Evolutionary conservation across 2,888 invertebrate species (phyloP).

Genomic region (Zele albiditarsus): DNA sequence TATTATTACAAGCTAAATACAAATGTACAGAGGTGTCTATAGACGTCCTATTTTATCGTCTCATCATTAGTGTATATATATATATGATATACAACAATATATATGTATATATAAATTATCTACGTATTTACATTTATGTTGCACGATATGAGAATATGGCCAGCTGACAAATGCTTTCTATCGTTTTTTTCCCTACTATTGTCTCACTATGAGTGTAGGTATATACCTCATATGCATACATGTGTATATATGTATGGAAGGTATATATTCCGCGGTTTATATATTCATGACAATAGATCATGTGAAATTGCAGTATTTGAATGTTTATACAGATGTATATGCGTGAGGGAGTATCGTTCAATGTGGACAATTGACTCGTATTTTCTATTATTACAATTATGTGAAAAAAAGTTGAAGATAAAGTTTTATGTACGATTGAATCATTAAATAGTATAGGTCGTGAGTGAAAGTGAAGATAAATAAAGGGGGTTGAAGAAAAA

Average conservation of each 20-base stretch:
- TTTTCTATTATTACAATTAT: neutral
- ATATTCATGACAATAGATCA: constrained; percentile 7
- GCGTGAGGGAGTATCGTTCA: constrained; percentile 4
- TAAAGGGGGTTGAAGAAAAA: neutral
- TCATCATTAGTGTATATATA: neutral
- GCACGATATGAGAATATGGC: constrained; percentile 3
- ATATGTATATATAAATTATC: neutral
- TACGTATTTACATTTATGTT: constrained; percentile 3
- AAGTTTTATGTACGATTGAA: neutral
- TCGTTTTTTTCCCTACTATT: neutral
- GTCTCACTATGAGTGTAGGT: constrained; percentile 3
- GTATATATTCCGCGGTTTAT: neutral
- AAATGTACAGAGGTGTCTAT: constrained; percentile 8
- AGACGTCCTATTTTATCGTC: neutral
- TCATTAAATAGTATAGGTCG: neutral
- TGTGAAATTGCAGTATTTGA: neutral
- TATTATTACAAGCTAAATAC: neutral
- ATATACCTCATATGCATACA: neutral
- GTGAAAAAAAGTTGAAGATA: neutral
- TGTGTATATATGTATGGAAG: neutral
- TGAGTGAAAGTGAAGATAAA: neutral
- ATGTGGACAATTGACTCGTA: neutral
- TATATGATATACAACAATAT: neutral
- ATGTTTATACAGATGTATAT: neutral
- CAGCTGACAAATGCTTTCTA: constrained; percentile 3